Conservation (phyloP, 2,888 invertebrate genomes). For the Teinopalpus imperialis region DNA sequence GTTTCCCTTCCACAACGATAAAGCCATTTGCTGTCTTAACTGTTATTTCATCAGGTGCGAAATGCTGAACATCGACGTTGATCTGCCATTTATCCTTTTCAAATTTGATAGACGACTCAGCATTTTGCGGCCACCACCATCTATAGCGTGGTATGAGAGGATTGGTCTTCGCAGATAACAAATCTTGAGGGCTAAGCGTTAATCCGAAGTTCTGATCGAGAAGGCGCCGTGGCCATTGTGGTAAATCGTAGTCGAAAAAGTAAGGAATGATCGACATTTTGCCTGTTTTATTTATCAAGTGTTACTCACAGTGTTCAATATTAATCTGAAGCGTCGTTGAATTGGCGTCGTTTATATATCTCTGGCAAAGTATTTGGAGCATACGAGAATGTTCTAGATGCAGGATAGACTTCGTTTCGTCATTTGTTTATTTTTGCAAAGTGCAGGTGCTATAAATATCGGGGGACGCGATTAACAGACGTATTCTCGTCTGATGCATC, state of each 20-base stretch:
- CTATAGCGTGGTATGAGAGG: conserved; percentile 48
- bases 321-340: conserved; percentile 34
- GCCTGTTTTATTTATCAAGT: not conserved
- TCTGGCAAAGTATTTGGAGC: conserved; percentile 35
- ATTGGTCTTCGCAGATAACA: conserved; percentile 47
- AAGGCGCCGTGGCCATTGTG: conserved; percentile 61
- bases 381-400: conserved; percentile 46
- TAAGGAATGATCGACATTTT: conserved; percentile 61
- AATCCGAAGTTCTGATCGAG: conserved; percentile 71
- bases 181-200: conserved; percentile 64
- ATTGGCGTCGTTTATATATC: conserved; percentile 40
- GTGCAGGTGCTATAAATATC: conserved; percentile 12
- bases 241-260: conserved; percentile 58
- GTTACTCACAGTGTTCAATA: conserved; percentile 28
- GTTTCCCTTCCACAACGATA: conserved; percentile 88
- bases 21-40: conserved; percentile 87
- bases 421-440: conserved; percentile 18
- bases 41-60: conserved; percentile 87
- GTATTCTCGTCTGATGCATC: not conserved
- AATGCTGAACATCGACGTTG: conserved; percentile 89
- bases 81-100: conserved; percentile 84
- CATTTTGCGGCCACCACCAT: conserved; percentile 58
- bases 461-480: not conserved
- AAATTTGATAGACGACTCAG: conserved; percentile 72
- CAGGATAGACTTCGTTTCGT: conserved; percentile 26